Conservation (phyloP, 2,888 invertebrate species). For the Salticus scenicus region DNA sequence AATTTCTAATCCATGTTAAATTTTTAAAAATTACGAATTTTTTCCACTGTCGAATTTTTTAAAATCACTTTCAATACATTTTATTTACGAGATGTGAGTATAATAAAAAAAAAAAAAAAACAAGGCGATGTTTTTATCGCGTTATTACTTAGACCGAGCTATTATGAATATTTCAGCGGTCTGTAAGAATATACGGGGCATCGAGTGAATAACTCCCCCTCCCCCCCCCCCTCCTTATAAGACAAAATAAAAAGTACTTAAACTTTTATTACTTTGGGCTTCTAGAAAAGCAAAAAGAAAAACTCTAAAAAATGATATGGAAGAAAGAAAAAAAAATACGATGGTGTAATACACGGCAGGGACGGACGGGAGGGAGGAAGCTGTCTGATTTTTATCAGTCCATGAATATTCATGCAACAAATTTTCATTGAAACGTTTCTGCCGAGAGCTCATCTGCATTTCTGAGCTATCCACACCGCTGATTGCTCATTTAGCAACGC, state of each 20-base stretch:
- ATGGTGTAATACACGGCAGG: too few relatives aligned
- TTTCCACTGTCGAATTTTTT: too few relatives aligned
- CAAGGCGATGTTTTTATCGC: too few relatives aligned
- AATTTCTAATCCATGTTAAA: too few relatives aligned
- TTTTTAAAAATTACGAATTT: too few relatives aligned
- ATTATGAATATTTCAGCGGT: background rate
- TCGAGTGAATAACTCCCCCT: too few relatives aligned
- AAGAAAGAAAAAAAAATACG: background rate
- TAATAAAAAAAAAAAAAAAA: too few relatives aligned
- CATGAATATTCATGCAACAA: background rate
- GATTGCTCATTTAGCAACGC: background rate
- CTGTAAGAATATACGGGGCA: background rate
- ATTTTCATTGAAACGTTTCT: background rate
- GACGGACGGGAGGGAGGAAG: too few relatives aligned
- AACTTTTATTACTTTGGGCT: background rate
- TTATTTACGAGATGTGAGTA: too few relatives aligned
- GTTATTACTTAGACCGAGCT: background rate
- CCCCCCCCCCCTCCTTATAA: background rate
- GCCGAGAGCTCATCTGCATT: background rate
- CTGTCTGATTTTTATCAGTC: background rate
- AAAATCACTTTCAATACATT: too few relatives aligned
- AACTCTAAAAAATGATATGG: background rate
- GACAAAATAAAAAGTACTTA: conserved; percentile 5
- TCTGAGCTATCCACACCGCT: background rate
- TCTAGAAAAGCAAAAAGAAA: background rate